A percentile compares a stretch with the other conserved stretches of the same genome.
These are phyloP conservation scores for Macaria liturata DNA, from an alignment of 2,888 invertebrate species.

Conservation along the genomic window DNA sequence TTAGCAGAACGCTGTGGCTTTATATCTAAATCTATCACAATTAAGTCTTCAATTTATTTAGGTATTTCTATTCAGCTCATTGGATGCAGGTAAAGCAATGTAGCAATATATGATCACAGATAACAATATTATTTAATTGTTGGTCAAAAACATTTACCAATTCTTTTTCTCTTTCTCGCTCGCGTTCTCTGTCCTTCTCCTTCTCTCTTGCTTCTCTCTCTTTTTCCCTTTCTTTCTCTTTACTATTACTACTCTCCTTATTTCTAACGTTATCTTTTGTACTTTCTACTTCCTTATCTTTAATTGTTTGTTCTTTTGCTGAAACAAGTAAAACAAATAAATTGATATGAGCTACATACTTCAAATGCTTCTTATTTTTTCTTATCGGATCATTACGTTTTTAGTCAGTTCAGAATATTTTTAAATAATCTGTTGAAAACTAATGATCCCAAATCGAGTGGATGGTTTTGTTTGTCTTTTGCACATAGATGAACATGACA, in stretches of 20 bases:
- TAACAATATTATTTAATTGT: no score
- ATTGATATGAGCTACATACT: no score
- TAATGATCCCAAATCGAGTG: neutral
- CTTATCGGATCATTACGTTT: no score
- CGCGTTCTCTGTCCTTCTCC: conserved; percentile 45
- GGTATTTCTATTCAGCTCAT: no score
- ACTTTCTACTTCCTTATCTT: conserved; percentile 75
- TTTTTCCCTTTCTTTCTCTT: conserved; percentile 47
- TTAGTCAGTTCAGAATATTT: neutral
- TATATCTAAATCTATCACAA: no score
- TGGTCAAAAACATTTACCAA: conserved; percentile 25
- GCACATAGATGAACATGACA: no score
- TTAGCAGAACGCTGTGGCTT: no score
- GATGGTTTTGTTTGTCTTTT: no score
- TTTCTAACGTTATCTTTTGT: conserved; percentile 72
- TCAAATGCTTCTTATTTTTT: no score
- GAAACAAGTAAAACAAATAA: conserved; percentile 41
- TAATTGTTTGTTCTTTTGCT: conserved; percentile 77
- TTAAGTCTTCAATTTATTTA: no score
- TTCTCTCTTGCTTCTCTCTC: conserved; percentile 54
- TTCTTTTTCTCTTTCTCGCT: conserved; percentile 66
- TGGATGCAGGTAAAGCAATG: no score
- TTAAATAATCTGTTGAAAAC: neutral
- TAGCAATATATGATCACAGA: no score
- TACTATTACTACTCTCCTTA: conserved; percentile 82